Evolutionary conservation across 2,113 vertebrate species (phyloP), one percentile per base, ranked within the genome.

Genomic region (Vimba vimba): DNA sequence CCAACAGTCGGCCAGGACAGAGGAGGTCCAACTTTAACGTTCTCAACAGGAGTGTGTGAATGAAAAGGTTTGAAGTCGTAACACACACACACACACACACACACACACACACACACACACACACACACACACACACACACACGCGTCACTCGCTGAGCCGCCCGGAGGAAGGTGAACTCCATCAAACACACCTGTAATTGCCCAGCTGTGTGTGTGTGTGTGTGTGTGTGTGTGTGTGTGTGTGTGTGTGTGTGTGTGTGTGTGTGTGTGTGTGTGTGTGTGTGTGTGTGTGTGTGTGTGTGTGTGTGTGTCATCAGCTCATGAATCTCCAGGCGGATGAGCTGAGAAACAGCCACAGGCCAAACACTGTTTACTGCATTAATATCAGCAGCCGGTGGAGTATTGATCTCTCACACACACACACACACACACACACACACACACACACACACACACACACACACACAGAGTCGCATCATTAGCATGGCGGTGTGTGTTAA

Each of bases 131-230:
- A 43, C 30, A 33, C 30, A 33, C 39, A 5, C n/a, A 25, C 89
- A 89, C 88, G 83, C 91, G 91, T 91, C 92, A 2, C 79, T 59
- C 59, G 55, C 33, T 13, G 92, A 94, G 90, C 93, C 85, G 89
- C 94, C 92, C 89, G 89, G 86, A 92, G 94, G 92, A 92, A 94
- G 94, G 93, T 94, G 89, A 94, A 76, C 76, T 83, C 82, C 69
- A 68, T 66, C 69, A 76, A 86, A 84, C 66, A 62, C 77, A 68
- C 64, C 82, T 76, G 47, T 79, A 91, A 91, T 94, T 91, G 4
- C n/a, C 59, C 59, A 19, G 59, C 60, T 21, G 19, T 6, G 17
- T 68, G 64, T 68, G 55, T 57, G 19, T 21, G 59, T 39, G 5
- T 36, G 55, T 59, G 19, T 23, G 59, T 43, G 1, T 30, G 30